These are phyloP conservation scores for Drosophila koepferae DNA, from an alignment of 2,888 invertebrate species.

Conservation along the genomic window DNA sequence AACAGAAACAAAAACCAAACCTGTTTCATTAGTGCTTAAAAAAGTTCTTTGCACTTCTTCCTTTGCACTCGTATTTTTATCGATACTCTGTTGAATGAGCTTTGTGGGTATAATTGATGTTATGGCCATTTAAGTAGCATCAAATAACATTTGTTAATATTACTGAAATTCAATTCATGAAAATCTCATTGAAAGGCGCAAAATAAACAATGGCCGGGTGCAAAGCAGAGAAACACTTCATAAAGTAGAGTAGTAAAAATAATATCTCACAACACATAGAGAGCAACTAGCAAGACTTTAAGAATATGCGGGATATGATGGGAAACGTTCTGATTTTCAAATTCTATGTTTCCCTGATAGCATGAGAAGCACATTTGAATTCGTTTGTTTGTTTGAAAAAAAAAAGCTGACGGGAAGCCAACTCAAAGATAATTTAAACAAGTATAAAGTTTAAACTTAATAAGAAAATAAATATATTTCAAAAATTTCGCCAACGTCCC, in stretches of 20 bases:
- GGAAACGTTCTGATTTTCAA: too few species aligned
- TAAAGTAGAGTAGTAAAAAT: too few species aligned
- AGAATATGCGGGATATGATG: too few species aligned
- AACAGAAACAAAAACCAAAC: slow-evolving; percentile 49
- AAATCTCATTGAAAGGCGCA: not conserved
- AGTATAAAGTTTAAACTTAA: too few species aligned
- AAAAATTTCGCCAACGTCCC: too few species aligned
- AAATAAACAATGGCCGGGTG: not conserved
- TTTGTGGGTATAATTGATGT: not conserved
- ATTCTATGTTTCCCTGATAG: too few species aligned
- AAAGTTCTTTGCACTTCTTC: slow-evolving; percentile 78
- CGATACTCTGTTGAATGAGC: not conserved
- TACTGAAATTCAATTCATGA: not conserved
- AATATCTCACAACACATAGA: too few species aligned
- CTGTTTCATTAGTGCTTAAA: slow-evolving; percentile 66
- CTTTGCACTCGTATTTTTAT: slow-evolving; percentile 34
- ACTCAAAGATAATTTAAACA: too few species aligned
- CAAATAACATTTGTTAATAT: not conserved
- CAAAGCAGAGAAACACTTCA: not conserved
- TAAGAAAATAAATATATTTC: too few species aligned
- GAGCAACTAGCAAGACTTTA: not conserved
- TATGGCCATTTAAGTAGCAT: not conserved
- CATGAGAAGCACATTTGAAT: too few species aligned
- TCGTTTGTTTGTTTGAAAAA: too few species aligned
- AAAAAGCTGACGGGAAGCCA: too few species aligned